Conservation (phyloP, 2,888 invertebrate genomes). For the Phlogophora meticulosa region DNA sequence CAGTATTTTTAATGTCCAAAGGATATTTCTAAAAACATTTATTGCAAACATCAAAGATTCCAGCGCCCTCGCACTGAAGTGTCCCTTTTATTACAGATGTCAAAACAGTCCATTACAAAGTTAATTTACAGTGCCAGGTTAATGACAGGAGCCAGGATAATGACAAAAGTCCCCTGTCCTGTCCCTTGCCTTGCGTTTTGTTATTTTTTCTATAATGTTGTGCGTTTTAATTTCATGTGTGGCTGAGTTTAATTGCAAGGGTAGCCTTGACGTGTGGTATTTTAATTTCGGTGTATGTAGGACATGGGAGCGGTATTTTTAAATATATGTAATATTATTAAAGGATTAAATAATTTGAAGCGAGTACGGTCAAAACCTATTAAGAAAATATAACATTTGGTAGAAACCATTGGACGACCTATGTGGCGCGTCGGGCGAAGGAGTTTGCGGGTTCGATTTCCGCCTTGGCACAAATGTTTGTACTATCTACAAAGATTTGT, state of each 20-base stretch:
- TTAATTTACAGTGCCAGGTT: constrained; percentile 51
- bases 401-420: too few relatives aligned
- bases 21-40: constrained; percentile 41
- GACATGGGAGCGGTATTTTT: neutral
- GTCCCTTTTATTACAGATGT: constrained; percentile 57
- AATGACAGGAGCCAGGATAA: constrained; percentile 39
- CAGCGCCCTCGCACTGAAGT: constrained; percentile 32
- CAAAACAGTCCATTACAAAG: constrained; percentile 58
- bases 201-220: constrained; percentile 20
- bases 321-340: neutral
- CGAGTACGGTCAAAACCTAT: too few relatives aligned
- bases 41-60: constrained; percentile 53
- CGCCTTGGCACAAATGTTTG: too few relatives aligned
- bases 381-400: too few relatives aligned
- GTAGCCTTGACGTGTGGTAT: constrained; percentile 19
- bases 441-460: too few relatives aligned
- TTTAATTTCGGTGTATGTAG: constrained; percentile 30
- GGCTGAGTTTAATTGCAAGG: constrained; percentile 49
- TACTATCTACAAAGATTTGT: too few relatives aligned
- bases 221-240: constrained; percentile 60
- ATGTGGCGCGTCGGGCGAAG: too few relatives aligned
- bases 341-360: too few relatives aligned
- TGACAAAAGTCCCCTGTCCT: constrained; percentile 22
- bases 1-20: constrained; percentile 17
- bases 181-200: constrained; percentile 31